These are phyloP conservation scores for Malurus elegans DNA, from an alignment of 2,113 vertebrate species.

Conservation along the genomic window DNA sequence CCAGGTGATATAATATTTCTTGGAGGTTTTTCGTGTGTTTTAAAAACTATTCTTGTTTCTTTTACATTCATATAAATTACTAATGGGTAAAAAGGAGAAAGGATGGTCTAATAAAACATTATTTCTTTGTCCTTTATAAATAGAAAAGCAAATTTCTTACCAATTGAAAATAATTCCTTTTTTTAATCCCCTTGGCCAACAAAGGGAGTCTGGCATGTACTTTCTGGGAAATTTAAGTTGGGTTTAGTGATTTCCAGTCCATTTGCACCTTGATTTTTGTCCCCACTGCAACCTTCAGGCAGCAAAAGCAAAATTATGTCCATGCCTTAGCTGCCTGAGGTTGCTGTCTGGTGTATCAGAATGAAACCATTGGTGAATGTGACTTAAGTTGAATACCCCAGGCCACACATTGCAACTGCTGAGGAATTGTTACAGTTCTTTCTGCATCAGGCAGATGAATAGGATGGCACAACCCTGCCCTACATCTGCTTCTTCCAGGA, in stretches of 20 bases:
- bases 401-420: background rate
- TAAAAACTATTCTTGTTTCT: background rate
- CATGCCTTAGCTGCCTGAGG: background rate
- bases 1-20: too few relatives aligned
- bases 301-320: background rate
- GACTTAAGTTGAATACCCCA: background rate
- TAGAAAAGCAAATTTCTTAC: background rate
- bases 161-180: background rate
- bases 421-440: background rate
- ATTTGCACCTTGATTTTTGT: background rate
- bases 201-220: background rate
- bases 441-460: background rate
- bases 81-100: background rate
- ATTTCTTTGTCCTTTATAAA: background rate
- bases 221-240: background rate
- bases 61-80: background rate
- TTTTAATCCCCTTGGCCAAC: background rate
- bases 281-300: background rate
- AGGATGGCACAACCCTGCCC: background rate
- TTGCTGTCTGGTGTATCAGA: background rate
- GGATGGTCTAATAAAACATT: background rate
- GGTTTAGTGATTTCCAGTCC: background rate
- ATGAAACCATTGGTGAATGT: background rate
- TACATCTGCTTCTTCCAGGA: background rate
- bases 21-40: too few relatives aligned